These are phyloP conservation scores for Rhombomys opimus DNA, from an alignment of 2,113 vertebrate genomes.

Conservation along the genomic window DNA sequence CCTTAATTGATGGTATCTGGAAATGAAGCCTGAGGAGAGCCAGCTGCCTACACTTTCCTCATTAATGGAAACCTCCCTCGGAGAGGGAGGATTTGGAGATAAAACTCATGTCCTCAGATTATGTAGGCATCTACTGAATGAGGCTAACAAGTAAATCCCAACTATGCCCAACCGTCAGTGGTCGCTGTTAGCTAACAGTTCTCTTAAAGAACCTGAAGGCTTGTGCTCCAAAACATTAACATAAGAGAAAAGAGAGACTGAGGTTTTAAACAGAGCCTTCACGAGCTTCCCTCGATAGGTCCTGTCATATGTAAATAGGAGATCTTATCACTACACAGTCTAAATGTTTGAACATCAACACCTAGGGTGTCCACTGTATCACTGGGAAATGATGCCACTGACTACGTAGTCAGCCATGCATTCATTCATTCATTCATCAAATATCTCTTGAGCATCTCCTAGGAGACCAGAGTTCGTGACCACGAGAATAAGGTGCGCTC, in stretches of 20 bases:
- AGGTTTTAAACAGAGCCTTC: background rate
- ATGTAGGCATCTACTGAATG: conserved; percentile 52
- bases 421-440: conserved; percentile 27
- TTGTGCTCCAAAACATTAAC: background rate
- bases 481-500: background rate
- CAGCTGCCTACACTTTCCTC: conserved; percentile 49
- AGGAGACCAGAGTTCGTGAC: background rate
- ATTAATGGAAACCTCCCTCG: conserved; percentile 46
- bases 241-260: background rate
- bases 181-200: conserved; percentile 1
- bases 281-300: background rate
- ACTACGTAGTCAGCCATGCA: background rate
- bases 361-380: background rate
- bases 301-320: background rate
- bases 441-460: background rate
- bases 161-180: conserved; percentile 8
- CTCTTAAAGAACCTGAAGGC: background rate
- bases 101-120: conserved; percentile 49
- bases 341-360: conserved; percentile 24
- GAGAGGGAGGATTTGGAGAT: conserved; percentile 46
- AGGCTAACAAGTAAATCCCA: conserved; percentile 50
- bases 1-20: conserved; percentile 17
- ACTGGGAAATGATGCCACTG: background rate
- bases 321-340: background rate
- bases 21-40: conserved; percentile 44